Evolutionary conservation across 1,140 invertebrate genomes (phyloP).

Genomic region (Zaprionus nigranus): DNA sequence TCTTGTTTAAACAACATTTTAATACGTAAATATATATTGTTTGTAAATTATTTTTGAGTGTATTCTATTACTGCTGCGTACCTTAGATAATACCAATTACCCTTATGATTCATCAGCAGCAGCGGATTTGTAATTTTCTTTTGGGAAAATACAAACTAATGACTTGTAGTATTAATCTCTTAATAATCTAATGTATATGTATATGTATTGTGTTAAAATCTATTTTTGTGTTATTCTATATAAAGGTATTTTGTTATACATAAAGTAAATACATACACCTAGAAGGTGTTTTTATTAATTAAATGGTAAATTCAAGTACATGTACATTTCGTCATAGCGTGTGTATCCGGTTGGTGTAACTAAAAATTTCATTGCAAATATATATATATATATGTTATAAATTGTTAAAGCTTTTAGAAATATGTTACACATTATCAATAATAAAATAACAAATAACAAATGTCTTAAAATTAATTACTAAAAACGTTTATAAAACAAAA

Average conservation of each 20-base stretch:
- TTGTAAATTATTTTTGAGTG: not conserved
- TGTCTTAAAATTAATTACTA: constrained; percentile 63
- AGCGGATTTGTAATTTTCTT: not conserved
- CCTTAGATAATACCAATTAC: constrained; percentile 1
- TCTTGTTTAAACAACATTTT: not conserved
- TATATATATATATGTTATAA: constrained; percentile 42
- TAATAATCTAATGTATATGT: no score
- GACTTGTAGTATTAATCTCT: not conserved
- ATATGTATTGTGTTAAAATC: not conserved
- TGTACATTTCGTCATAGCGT: constrained; percentile 34
- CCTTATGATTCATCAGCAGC: not conserved
- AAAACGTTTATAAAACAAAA: constrained; percentile 79
- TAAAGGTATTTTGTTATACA: not conserved
- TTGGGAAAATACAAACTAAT: not conserved
- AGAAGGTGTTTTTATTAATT: constrained; percentile 29
- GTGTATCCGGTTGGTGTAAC: constrained; percentile 52
- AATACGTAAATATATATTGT: not conserved
- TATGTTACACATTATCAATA: constrained; percentile 59
- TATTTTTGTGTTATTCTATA: not conserved
- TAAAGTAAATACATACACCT: constrained; percentile 5
- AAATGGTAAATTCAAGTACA: constrained; percentile 3
- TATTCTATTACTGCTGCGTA: constrained; percentile 4
- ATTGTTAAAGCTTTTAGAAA: constrained; percentile 71
- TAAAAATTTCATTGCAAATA: constrained; percentile 48
- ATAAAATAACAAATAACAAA: constrained; percentile 21